Conservation (phyloP, 1,140 invertebrate genomes). For the Eumeta japonica region DNA sequence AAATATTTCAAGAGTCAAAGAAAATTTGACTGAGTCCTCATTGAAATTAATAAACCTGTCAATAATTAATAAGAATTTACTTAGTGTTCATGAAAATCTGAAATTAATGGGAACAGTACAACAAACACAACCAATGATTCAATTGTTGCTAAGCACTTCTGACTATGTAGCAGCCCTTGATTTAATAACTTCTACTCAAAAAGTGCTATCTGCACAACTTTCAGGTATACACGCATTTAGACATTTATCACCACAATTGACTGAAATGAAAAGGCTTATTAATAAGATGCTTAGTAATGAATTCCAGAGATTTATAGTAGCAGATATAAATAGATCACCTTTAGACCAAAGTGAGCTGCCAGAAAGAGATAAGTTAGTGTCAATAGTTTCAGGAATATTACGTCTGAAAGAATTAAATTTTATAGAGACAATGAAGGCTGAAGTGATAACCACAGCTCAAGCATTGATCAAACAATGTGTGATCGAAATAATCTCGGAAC, state of each 20-base stretch:
- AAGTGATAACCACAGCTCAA: constrained; percentile 85
- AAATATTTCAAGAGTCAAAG: constrained; percentile 72
- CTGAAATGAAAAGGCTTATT: constrained; percentile 93
- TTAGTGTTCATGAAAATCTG: constrained; percentile 70
- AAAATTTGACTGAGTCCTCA: constrained; percentile 76
- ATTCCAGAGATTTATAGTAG: constrained; percentile 87
- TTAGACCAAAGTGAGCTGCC: constrained; percentile 63
- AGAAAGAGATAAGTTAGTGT: constrained; percentile 82
- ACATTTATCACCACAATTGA: constrained; percentile 92
- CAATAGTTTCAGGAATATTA: constrained; percentile 86
- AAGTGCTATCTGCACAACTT: constrained; percentile 86
- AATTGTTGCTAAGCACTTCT: constrained; percentile 88
- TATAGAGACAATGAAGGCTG: constrained; percentile 84
- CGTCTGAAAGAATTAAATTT: constrained; percentile 84
- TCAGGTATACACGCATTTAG: constrained; percentile 91
- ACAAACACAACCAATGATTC: constrained; percentile 97
- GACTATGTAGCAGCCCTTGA: constrained; percentile 98
- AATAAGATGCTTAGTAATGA: constrained; percentile 96
- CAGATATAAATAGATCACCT: constrained; percentile 86
- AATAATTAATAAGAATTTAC: constrained; percentile 64
- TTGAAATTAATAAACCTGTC: constrained; percentile 74
- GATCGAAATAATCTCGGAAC: constrained; percentile 73
- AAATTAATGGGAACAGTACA: constrained; percentile 93
- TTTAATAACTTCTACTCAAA: constrained; percentile 94
- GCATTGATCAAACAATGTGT: constrained; percentile 86